phyloP scores from a whole-genome alignment of 2,113 vertebrate species.

The Monopterus albus region DNA sequence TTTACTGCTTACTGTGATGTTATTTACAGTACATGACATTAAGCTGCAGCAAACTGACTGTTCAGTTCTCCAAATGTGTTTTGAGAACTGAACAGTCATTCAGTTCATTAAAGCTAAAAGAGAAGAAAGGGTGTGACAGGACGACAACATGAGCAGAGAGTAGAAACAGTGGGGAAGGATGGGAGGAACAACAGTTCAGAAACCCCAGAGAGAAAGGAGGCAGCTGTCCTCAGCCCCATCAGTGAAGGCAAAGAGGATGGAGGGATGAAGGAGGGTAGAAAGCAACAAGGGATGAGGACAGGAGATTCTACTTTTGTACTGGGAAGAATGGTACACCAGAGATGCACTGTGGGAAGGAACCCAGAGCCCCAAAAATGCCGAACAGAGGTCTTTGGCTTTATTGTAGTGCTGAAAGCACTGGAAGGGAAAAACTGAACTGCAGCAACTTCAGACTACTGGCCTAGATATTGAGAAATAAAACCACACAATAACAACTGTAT shows the following conservation, averaged over 20 bases:
- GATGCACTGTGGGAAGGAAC: conserved; percentile 55
- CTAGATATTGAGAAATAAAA: too few relatives aligned
- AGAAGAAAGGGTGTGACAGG: too few relatives aligned
- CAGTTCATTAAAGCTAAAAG: too few relatives aligned
- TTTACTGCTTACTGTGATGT: too few relatives aligned
- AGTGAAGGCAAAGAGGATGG: conserved; percentile 53
- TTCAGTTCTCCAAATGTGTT: too few relatives aligned
- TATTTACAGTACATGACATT: too few relatives aligned
- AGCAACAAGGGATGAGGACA: conserved; percentile 22
- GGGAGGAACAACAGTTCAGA: neutral
- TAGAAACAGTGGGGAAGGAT: neutral
- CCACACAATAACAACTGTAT: too few relatives aligned
- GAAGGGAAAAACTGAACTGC: conserved; percentile 17
- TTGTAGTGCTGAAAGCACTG: neutral
- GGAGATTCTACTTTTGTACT: conserved; percentile 14
- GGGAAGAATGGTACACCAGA: conserved; percentile 2
- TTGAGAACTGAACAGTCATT: too few relatives aligned
- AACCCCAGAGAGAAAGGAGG: conserved; percentile 26
- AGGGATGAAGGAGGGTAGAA: conserved; percentile 33
- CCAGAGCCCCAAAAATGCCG: conserved; percentile 18
- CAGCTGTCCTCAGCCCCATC: conserved; percentile 56
- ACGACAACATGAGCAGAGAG: too few relatives aligned
- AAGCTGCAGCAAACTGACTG: too few relatives aligned
- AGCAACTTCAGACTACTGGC: neutral
- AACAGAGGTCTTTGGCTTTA: conserved; percentile 30